A percentile compares a stretch with the other conserved stretches of the same genome.
Evolutionary conservation across 1,140 invertebrate genomes (phyloP).

Genomic region (Neodiprion lecontei): DNA sequence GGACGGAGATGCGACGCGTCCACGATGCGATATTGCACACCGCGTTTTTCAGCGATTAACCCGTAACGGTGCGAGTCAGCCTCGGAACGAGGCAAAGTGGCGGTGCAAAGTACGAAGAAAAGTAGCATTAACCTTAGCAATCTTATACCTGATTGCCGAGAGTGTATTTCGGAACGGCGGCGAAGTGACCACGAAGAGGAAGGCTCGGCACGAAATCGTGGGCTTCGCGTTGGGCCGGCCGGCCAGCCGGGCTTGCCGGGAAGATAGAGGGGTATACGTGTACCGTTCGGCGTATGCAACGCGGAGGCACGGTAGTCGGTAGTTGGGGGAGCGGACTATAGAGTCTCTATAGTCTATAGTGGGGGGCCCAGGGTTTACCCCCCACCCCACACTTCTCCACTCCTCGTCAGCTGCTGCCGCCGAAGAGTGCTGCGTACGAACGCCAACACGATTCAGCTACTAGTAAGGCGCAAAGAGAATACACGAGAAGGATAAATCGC

Average conservation of each 20-base stretch:
- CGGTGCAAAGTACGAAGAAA: no score
- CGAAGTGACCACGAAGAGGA: no score
- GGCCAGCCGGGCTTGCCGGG: not conserved
- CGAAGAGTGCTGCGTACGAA: slow-evolving; percentile 26
- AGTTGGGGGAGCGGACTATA: slow-evolving; percentile 1
- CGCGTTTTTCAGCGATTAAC: no score
- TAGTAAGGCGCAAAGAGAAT: not conserved
- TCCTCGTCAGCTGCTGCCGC: slow-evolving; percentile 31
- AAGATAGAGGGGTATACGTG: not conserved
- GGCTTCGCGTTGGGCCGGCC: not conserved
- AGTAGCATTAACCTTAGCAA: no score
- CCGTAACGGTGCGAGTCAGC: no score
- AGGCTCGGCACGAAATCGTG: not conserved
- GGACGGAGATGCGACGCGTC: no score
- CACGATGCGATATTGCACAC: no score
- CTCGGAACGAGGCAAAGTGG: no score
- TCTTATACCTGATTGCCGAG: no score
- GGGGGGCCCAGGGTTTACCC: slow-evolving; percentile 2
- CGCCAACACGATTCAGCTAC: slow-evolving; percentile 15
- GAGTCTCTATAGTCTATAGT: not conserved
- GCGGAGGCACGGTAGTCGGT: slow-evolving; percentile 1
- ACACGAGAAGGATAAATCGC: not conserved
- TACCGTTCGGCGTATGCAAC: not conserved
- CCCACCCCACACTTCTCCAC: slow-evolving; percentile 20
- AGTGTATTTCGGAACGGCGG: no score